Evolutionary conservation across 2,888 invertebrate species (phyloP).

Genomic region (Graphium colonna): DNA sequence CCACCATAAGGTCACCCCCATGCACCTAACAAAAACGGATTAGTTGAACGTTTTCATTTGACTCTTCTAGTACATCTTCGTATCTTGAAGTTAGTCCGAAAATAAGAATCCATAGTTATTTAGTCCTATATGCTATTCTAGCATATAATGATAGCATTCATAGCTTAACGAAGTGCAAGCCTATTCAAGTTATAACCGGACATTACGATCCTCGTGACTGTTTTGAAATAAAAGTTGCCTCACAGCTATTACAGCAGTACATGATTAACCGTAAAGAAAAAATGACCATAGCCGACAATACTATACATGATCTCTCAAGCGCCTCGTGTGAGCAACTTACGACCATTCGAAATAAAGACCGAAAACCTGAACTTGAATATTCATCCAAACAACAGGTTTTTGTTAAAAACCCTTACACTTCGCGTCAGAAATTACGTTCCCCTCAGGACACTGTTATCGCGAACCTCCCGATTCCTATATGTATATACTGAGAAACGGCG

Average conservation of each 20-base stretch:
- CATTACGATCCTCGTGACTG: slow-evolving; percentile 4
- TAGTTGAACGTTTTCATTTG: not conserved
- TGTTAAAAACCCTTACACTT: slow-evolving; percentile 18
- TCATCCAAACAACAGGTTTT: too few relatives aligned
- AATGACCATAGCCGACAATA: slow-evolving; percentile 1
- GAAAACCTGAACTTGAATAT: slow-evolving; percentile 26
- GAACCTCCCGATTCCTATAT: slow-evolving; percentile 28
- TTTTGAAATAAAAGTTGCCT: slow-evolving; percentile 1
- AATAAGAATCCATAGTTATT: too few relatives aligned
- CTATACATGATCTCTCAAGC: too few relatives aligned
- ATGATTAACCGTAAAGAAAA: too few relatives aligned
- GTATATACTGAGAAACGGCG: too few relatives aligned
- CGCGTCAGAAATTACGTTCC: slow-evolving; percentile 11
- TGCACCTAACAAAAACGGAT: not conserved
- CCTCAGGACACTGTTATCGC: slow-evolving; percentile 25
- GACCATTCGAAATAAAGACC: not conserved
- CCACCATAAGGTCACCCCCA: not conserved
- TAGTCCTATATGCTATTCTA: too few relatives aligned
- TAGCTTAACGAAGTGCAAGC: slow-evolving; percentile 7
- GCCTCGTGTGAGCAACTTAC: too few relatives aligned
- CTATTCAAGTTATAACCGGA: slow-evolving; percentile 4
- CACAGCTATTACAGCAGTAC: slow-evolving; percentile 1
- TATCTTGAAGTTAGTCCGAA: too few relatives aligned
- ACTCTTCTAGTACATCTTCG: not conserved
- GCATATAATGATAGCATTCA: slow-evolving; percentile 1